These are phyloP conservation scores for Musca domestica DNA, from an alignment of 1,140 invertebrate genomes.

Conservation along the genomic window DNA sequence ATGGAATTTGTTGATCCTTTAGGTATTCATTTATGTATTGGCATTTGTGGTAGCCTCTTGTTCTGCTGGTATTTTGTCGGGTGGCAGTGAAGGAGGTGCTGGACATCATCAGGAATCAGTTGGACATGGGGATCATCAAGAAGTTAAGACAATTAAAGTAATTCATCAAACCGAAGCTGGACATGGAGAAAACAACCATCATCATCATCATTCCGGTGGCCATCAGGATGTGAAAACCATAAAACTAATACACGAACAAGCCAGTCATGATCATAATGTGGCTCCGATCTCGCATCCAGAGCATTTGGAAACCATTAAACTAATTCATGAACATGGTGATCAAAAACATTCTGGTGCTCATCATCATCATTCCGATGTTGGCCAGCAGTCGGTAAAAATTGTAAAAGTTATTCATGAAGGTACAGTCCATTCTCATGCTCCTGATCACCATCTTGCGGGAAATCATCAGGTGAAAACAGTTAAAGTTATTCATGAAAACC, in stretches of 20 bases:
- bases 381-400: neutral
- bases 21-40: conserved; percentile 47
- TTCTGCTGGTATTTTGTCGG: conserved; percentile 39
- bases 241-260: conserved; percentile 21
- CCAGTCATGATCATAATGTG: neutral
- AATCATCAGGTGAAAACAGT: conserved; percentile 26
- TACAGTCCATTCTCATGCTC: neutral
- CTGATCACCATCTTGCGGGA: too few relatives aligned
- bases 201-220: neutral
- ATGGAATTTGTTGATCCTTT: neutral
- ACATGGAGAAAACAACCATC: neutral
- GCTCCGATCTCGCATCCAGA: too few relatives aligned
- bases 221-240: conserved; percentile 7
- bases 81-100: conserved; percentile 39
- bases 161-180: conserved; percentile 37
- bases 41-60: conserved; percentile 41
- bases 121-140: conserved; percentile 30
- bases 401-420: neutral
- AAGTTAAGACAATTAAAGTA: conserved; percentile 42
- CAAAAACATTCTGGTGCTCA: conserved; percentile 3
- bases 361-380: neutral
- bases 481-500: conserved; percentile 24
- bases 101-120: conserved; percentile 36
- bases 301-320: conserved; percentile 33
- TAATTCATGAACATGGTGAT: conserved; percentile 31